These are phyloP conservation scores for Pomatorhinus ruficollis DNA, from an alignment of 2,113 vertebrate genomes.

Conservation along the genomic window DNA sequence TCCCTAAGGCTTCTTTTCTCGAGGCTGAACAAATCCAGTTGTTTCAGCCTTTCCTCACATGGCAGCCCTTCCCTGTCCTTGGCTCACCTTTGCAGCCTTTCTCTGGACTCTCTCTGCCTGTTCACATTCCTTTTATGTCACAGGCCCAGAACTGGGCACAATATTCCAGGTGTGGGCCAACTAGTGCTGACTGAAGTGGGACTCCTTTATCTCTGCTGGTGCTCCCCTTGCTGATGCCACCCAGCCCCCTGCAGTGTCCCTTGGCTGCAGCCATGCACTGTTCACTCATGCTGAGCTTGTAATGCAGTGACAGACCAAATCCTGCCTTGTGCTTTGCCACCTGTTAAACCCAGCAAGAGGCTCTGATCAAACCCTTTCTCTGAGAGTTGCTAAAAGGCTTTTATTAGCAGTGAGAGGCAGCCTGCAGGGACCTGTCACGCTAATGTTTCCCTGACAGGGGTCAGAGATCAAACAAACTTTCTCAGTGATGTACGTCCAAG, in stretches of 20 bases:
- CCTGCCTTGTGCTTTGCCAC: neutral
- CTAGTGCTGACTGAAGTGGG: neutral
- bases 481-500: neutral
- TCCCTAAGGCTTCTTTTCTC: neutral
- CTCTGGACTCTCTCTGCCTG: neutral
- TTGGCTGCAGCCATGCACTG: neutral
- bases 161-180: neutral
- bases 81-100: neutral
- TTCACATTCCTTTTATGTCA: no score
- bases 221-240: neutral
- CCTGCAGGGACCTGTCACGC: neutral
- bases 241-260: neutral
- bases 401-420: neutral
- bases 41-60: neutral
- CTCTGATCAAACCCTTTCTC: neutral
- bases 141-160: neutral
- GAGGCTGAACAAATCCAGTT: neutral
- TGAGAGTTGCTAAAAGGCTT: neutral
- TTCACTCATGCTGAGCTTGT: neutral
- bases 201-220: neutral
- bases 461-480: slow-evolving; percentile 24
- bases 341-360: neutral
- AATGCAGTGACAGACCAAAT: neutral
- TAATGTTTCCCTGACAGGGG: slow-evolving; percentile 9
- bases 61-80: neutral